Percentiles rank a stretch among this genome's conserved stretches.
Conservation (phyloP, 2,888 invertebrate species). For the Ochlodes sylvanus region DNA sequence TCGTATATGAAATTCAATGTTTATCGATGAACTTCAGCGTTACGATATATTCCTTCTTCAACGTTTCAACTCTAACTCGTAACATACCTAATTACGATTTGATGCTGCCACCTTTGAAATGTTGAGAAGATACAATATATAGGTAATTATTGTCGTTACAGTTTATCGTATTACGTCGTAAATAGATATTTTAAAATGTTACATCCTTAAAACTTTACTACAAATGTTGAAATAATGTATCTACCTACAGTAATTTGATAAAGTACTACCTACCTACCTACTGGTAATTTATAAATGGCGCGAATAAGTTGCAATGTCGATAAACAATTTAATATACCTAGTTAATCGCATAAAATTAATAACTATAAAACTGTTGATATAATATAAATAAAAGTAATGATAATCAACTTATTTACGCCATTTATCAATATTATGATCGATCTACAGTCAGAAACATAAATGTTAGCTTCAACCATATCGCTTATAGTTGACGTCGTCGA, state of each 20-base stretch:
- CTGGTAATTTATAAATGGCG: slow-evolving; percentile 4
- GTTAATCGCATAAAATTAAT: too few relatives aligned
- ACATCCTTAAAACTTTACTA: slow-evolving; percentile 12
- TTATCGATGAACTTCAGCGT: slow-evolving; percentile 1
- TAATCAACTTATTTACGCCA: neutral
- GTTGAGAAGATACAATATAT: slow-evolving; percentile 10
- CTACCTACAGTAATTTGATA: neutral
- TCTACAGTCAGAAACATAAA: slow-evolving; percentile 22
- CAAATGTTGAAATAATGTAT: slow-evolving; percentile 26
- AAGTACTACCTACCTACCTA: neutral
- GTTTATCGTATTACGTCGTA: slow-evolving; percentile 25
- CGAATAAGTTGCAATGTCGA: neutral
- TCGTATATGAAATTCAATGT: neutral
- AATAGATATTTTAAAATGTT: slow-evolving; percentile 20
- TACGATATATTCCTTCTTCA: slow-evolving; percentile 18
- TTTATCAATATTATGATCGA: neutral
- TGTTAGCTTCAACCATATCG: neutral
- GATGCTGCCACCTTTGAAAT: slow-evolving; percentile 4
- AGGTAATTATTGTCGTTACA: slow-evolving; percentile 29
- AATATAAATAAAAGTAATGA: too few relatives aligned
- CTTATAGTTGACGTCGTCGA: too few relatives aligned
- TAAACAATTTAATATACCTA: neutral
- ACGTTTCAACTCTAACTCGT: neutral
- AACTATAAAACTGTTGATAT: neutral
- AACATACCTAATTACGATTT: slow-evolving; percentile 6